Percentiles rank a stretch among this genome's conserved stretches.
Conservation (phyloP, 2,797 vertebrate genomes). For the Pseudocheirus occidentalis region DNA sequence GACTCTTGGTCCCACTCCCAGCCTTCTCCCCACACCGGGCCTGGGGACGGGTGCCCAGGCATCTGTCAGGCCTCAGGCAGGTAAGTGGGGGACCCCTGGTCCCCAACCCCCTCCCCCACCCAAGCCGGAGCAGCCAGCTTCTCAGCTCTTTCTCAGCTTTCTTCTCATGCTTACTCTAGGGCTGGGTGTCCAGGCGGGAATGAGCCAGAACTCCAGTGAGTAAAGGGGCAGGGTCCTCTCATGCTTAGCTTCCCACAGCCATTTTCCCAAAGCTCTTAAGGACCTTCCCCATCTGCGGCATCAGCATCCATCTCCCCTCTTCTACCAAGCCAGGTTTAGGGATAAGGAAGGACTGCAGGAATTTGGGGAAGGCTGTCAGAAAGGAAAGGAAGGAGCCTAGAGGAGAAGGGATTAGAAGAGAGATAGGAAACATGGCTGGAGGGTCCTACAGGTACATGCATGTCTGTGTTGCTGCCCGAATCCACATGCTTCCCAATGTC, state of each 20-base stretch:
- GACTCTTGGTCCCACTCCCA: neutral
- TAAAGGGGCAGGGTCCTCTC: neutral
- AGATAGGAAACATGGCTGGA: slow-evolving; percentile 3
- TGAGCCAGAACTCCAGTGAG: neutral
- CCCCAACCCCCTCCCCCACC: neutral
- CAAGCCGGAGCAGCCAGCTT: neutral
- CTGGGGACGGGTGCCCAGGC: neutral
- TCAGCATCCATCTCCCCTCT: neutral
- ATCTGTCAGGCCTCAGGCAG: neutral
- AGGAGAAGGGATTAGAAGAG: neutral
- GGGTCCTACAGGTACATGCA: slow-evolving; percentile 1
- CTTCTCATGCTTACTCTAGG: neutral
- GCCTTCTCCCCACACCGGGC: neutral
- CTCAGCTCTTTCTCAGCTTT: neutral
- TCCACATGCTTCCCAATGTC: slow-evolving; percentile 3
- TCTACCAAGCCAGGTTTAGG: slow-evolving; percentile 22
- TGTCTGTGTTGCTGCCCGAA: slow-evolving; percentile 43
- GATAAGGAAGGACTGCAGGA: neutral
- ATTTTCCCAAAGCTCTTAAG: neutral
- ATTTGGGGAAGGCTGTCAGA: neutral
- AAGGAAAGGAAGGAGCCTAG: neutral
- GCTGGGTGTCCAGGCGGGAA: neutral
- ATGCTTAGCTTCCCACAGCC: neutral
- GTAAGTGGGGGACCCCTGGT: slow-evolving; percentile 60
- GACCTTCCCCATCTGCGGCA: neutral